Evolutionary conservation across 2,113 vertebrate genomes (phyloP).

Genomic region (Phalacrocorax pelagicus): DNA sequence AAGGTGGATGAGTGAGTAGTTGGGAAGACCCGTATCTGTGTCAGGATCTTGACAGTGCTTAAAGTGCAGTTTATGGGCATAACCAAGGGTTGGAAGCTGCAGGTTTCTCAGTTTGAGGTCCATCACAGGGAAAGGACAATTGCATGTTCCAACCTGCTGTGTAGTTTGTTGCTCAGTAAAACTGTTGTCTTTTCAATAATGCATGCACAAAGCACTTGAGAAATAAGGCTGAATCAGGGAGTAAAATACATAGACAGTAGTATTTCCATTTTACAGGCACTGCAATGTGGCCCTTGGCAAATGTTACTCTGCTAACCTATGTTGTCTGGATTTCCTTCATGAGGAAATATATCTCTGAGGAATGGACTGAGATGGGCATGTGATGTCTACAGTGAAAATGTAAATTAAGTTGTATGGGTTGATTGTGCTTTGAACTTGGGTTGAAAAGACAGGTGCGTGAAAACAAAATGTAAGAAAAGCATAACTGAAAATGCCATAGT

Average conservation of each 20-base stretch:
- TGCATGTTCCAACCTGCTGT: rapidly evolving
- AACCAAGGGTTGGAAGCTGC: background rate
- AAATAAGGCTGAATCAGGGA: background rate
- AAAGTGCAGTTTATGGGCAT: background rate
- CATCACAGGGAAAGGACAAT: background rate
- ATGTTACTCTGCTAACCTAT: background rate
- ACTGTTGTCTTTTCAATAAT: background rate
- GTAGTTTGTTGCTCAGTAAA: background rate
- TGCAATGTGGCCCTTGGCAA: background rate
- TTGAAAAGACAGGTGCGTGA: background rate
- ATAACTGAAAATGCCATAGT: background rate
- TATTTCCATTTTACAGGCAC: background rate
- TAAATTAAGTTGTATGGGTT: background rate
- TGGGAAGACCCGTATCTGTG: background rate
- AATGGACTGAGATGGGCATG: background rate
- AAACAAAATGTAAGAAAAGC: background rate
- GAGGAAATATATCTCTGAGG: background rate
- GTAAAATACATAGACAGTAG: background rate
- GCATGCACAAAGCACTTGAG: background rate
- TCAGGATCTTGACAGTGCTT: background rate
- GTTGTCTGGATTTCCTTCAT: background rate
- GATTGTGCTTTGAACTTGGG: constrained; percentile 5
- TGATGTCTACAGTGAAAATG: background rate
- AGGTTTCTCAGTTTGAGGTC: background rate
- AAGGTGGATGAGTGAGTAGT: background rate